phyloP scores from a whole-genome alignment of 2,888 invertebrate species.

The Drosophila ezoana region DNA sequence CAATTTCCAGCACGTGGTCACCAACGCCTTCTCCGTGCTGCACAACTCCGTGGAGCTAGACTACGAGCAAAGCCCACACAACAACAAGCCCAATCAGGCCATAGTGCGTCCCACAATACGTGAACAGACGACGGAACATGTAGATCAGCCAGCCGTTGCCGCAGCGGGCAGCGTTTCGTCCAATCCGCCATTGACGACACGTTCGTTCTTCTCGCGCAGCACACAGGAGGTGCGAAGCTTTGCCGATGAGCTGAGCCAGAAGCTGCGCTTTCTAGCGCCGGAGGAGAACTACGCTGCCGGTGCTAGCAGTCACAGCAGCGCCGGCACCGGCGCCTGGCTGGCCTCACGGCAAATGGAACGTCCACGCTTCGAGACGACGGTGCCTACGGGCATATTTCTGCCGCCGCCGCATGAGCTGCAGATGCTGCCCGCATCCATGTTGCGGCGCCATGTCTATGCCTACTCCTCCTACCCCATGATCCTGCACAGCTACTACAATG shows the following conservation, averaged over 20 bases:
- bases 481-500: constrained; percentile 65
- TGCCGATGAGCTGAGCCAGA: constrained; percentile 90
- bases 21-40: constrained; percentile 71
- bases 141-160: constrained; percentile 23
- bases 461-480: constrained; percentile 88
- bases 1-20: constrained; percentile 72
- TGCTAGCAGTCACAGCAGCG: constrained; percentile 41
- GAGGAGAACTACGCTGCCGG: constrained; percentile 84
- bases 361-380: constrained; percentile 92
- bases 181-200: constrained; percentile 84
- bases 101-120: constrained; percentile 87
- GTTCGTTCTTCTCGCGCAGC: constrained; percentile 70
- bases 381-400: constrained; percentile 91
- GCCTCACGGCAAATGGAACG: constrained; percentile 79
- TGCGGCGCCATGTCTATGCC: constrained; percentile 87
- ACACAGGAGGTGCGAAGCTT: constrained; percentile 85
- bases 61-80: constrained; percentile 27
- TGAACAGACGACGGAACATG: constrained; percentile 43
- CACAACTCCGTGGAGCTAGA: constrained; percentile 62
- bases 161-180: constrained; percentile 42
- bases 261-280: constrained; percentile 89
- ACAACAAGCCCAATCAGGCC: constrained; percentile 86
- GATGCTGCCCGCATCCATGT: constrained; percentile 75
- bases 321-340: constrained; percentile 40
- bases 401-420: constrained; percentile 89